These are phyloP conservation scores for Agelastica alni DNA, from an alignment of 2,888 invertebrate species.

Conservation along the genomic window DNA sequence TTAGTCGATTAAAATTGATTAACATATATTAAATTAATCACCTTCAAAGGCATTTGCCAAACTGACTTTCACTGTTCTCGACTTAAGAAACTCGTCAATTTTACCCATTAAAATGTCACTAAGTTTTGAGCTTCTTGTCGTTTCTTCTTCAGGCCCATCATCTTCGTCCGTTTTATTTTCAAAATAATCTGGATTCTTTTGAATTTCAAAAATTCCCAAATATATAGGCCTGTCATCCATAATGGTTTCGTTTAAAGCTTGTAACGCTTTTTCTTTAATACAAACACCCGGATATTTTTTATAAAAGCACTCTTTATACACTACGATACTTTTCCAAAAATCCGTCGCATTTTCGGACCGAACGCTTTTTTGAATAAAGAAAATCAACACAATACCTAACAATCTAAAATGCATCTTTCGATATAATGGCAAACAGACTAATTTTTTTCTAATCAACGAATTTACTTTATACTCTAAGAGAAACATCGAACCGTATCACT, in stretches of 20 bases:
- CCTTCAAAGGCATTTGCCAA: slow-evolving; percentile 50
- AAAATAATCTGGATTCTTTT: slow-evolving; percentile 51
- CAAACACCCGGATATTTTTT: slow-evolving; percentile 52
- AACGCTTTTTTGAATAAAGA: slow-evolving; percentile 17
- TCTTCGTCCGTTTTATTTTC: slow-evolving; percentile 53
- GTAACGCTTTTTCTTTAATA: slow-evolving; percentile 54
- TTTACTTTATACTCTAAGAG: slow-evolving; percentile 43
- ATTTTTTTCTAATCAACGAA: slow-evolving; percentile 20
- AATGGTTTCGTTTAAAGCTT: slow-evolving; percentile 55
- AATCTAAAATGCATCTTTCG: slow-evolving; percentile 31
- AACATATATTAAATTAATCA: no score
- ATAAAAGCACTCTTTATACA: slow-evolving; percentile 50
- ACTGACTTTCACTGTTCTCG: slow-evolving; percentile 55
- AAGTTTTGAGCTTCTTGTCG: slow-evolving; percentile 60
- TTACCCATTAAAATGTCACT: slow-evolving; percentile 53
- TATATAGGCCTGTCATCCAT: slow-evolving; percentile 50
- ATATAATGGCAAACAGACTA: slow-evolving; percentile 31
- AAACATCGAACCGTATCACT: slow-evolving; percentile 43
- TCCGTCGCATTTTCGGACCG: slow-evolving; percentile 30
- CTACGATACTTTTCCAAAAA: slow-evolving; percentile 35
- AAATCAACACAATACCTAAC: slow-evolving; percentile 25
- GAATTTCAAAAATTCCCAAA: slow-evolving; percentile 50
- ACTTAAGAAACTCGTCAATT: slow-evolving; percentile 55
- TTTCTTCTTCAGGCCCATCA: slow-evolving; percentile 61
- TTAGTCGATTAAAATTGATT: no score